Conservation (phyloP, 2,888 invertebrate genomes). For the Aphidoletes aphidimyza region DNA sequence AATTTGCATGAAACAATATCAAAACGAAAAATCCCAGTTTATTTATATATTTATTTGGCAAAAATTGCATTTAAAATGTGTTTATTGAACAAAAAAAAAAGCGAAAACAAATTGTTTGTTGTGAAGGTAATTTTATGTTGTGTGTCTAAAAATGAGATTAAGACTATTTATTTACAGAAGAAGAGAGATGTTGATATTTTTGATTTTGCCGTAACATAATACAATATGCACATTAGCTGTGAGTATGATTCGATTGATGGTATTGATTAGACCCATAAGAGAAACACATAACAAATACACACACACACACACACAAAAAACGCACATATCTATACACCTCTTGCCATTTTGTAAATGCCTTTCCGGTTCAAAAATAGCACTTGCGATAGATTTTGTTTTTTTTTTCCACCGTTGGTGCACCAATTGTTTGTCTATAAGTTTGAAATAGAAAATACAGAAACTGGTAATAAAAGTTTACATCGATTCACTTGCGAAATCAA, state of each 20-base stretch:
- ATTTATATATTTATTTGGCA: slow-evolving; percentile 45
- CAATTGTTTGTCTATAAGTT: too few species aligned
- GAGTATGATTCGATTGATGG: slow-evolving; percentile 26
- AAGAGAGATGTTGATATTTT: not conserved
- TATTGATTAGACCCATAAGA: too few species aligned
- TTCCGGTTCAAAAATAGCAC: not conserved
- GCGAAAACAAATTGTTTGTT: too few species aligned
- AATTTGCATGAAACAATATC: not conserved
- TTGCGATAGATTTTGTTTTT: not conserved
- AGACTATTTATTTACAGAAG: not conserved
- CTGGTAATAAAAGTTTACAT: too few species aligned
- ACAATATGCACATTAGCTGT: slow-evolving; percentile 36
- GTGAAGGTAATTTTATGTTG: not conserved
- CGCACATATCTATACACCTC: not conserved
- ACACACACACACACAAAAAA: not conserved
- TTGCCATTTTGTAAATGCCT: slow-evolving; percentile 36
- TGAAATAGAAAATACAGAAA: too few species aligned
- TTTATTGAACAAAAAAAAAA: too few species aligned
- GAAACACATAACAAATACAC: too few species aligned
- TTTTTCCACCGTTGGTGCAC: not conserved
- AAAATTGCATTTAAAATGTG: not conserved
- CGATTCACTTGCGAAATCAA: too few species aligned
- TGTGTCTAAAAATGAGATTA: not conserved
- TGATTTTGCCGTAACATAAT: not conserved
- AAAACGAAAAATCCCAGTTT: not conserved